phyloP scores from a whole-genome alignment of 2,113 vertebrate genomes.

The Oxyura jamaicensis region DNA sequence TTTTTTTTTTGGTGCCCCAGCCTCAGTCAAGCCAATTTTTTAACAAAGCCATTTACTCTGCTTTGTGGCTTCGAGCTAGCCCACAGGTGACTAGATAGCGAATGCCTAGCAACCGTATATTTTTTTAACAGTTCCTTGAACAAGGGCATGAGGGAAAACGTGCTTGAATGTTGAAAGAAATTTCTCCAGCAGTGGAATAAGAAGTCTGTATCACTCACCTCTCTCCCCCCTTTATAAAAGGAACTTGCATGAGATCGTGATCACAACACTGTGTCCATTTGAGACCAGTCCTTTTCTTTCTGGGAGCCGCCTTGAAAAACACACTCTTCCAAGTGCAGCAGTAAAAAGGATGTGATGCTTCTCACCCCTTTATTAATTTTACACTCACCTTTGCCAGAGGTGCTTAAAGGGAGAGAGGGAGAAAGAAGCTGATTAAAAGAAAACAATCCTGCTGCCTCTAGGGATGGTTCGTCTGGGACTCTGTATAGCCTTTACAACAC shows the following conservation, averaged over 20 bases:
- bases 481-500: neutral
- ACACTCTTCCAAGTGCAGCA: neutral
- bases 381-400: neutral
- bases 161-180: neutral
- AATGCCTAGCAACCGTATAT: neutral
- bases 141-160: neutral
- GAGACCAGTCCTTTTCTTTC: neutral
- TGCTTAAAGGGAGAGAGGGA: neutral
- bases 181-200: neutral
- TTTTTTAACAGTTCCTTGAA: conserved; percentile 26
- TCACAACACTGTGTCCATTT: neutral
- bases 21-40: neutral
- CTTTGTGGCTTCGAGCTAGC: neutral
- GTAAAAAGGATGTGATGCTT: neutral
- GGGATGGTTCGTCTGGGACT: neutral
- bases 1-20: neutral
- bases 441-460: neutral
- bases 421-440: neutral
- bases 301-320: neutral
- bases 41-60: neutral
- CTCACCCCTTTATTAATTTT: neutral
- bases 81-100: neutral
- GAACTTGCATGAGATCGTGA: neutral
- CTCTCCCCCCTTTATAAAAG: neutral
- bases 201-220: neutral